These are phyloP conservation scores for Fopius arisanus DNA, from an alignment of 1,140 invertebrate genomes.

Conservation along the genomic window DNA sequence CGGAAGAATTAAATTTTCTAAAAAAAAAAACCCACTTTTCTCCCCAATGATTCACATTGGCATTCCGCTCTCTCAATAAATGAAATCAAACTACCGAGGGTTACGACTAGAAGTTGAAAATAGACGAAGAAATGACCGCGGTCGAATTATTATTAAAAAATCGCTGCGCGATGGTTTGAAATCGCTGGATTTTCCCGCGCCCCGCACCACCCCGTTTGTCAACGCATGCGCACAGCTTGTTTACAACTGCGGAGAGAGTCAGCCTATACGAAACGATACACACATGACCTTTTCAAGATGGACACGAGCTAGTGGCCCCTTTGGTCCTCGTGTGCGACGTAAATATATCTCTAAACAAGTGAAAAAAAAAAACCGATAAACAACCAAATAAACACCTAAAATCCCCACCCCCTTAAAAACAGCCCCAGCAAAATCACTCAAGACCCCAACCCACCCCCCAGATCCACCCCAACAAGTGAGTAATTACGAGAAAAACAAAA, in stretches of 20 bases:
- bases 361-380: neutral
- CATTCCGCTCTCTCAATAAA: no score
- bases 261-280: slow-evolving; percentile 46
- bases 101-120: no score
- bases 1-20: no score
- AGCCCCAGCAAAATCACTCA: neutral
- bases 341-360: slow-evolving; percentile 12
- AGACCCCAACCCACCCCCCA: neutral
- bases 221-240: slow-evolving; percentile 62
- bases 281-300: slow-evolving; percentile 67
- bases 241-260: slow-evolving; percentile 62
- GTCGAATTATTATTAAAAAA: no score
- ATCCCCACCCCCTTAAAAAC: neutral
- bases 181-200: neutral
- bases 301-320: slow-evolving; percentile 50
- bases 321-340: slow-evolving; percentile 44
- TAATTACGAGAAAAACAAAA: neutral
- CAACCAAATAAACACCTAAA: neutral
- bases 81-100: no score
- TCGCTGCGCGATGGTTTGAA: no score
- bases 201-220: neutral
- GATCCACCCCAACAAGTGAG: neutral
- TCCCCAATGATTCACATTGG: no score
- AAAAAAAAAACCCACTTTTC: no score
- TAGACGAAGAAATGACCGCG: no score